phyloP scores from a whole-genome alignment of 2,797 vertebrate genomes.

The Gallinago nigripennis region DNA sequence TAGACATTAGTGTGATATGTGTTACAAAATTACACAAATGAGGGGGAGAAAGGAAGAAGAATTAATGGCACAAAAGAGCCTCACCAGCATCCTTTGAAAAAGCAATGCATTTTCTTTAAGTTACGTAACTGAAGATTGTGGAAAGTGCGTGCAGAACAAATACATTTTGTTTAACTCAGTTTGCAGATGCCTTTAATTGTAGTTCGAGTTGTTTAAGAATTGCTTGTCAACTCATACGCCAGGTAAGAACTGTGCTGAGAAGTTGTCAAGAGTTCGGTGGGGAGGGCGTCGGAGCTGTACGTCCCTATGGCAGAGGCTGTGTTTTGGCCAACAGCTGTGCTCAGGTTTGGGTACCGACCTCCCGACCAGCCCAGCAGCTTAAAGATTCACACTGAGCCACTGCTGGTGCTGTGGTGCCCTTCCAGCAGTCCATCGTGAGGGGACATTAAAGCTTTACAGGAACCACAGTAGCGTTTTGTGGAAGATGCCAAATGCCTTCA shows the following conservation, averaged over 20 bases:
- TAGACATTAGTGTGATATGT: background rate
- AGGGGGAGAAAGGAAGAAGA: background rate
- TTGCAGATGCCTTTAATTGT: background rate
- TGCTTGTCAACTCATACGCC: no score
- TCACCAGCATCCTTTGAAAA: background rate
- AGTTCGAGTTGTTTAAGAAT: background rate
- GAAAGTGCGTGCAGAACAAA: background rate
- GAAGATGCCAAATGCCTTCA: background rate
- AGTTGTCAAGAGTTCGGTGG: background rate
- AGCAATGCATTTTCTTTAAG: background rate
- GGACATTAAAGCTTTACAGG: background rate
- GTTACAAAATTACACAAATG: background rate
- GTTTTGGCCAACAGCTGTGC: background rate
- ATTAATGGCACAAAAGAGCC: background rate
- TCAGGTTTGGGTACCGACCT: background rate
- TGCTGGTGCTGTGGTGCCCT: background rate
- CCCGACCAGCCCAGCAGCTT: background rate
- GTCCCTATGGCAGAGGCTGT: background rate
- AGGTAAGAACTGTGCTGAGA: background rate
- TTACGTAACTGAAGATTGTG: background rate
- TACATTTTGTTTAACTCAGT: background rate
- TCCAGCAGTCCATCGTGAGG: background rate
- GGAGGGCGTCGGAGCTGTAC: background rate
- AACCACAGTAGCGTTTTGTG: background rate
- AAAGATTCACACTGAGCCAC: background rate